Evolutionary conservation across 2,888 invertebrate genomes (phyloP).

Genomic region (Antheraea yamamai): DNA sequence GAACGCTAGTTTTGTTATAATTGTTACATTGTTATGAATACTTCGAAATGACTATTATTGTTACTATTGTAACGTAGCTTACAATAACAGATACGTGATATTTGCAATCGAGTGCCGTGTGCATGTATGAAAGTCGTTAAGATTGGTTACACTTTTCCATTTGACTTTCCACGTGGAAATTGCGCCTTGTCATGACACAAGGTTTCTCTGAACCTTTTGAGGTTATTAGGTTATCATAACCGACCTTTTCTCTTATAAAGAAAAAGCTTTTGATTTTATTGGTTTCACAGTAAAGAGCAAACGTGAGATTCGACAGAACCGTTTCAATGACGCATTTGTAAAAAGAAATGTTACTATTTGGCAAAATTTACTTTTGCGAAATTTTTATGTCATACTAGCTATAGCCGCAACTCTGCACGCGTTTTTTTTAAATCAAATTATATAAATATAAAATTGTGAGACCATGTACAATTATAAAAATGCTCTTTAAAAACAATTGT

Average conservation of each 20-base stretch:
- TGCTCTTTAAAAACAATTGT: too few species aligned
- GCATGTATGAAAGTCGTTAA: slow-evolving; percentile 75
- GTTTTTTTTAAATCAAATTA: too few species aligned
- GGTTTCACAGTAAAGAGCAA: slow-evolving; percentile 36
- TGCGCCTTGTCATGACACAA: slow-evolving; percentile 77
- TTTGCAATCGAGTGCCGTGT: slow-evolving; percentile 59
- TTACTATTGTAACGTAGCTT: slow-evolving; percentile 19
- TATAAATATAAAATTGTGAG: too few species aligned
- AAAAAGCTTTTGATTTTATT: slow-evolving; percentile 48
- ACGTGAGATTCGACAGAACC: slow-evolving; percentile 18
- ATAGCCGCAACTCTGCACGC: too few species aligned
- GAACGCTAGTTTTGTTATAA: too few species aligned
- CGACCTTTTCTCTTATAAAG: slow-evolving; percentile 46
- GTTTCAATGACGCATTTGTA: not conserved
- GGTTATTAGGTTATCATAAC: slow-evolving; percentile 73
- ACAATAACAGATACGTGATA: slow-evolving; percentile 61
- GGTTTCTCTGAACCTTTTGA: slow-evolving; percentile 60
- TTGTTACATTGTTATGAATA: not conserved
- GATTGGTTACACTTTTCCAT: slow-evolving; percentile 75
- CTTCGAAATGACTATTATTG: not conserved
- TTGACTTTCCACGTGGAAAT: slow-evolving; percentile 74
- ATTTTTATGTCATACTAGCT: too few species aligned
- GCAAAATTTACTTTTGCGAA: not conserved
- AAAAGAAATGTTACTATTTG: not conserved
- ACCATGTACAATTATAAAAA: too few species aligned